These are phyloP conservation scores for Lycocorax pyrrhopterus DNA, from an alignment of 2,113 vertebrate species.

Conservation along the genomic window DNA sequence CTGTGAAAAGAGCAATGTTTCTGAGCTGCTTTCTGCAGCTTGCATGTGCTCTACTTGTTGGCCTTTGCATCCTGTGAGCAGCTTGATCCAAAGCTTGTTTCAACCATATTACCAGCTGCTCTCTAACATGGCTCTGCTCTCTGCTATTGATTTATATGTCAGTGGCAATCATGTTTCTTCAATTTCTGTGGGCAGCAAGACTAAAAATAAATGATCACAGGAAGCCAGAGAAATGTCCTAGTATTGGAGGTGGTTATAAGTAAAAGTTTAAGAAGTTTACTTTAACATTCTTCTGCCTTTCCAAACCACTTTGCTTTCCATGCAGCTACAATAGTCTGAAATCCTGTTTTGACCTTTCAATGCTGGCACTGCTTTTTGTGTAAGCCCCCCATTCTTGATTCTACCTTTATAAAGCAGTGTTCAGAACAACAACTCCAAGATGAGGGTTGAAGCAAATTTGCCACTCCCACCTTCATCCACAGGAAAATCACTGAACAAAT, in stretches of 20 bases:
- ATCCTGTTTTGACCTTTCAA: neutral
- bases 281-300: neutral
- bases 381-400: neutral
- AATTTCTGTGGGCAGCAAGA: neutral
- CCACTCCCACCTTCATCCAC: neutral
- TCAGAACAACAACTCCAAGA: neutral
- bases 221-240: neutral
- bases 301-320: neutral
- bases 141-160: neutral
- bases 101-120: neutral
- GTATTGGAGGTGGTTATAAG: neutral
- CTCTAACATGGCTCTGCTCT: neutral
- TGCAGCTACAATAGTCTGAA: neutral
- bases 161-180: neutral
- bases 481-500: neutral
- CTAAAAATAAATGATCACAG: neutral
- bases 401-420: neutral
- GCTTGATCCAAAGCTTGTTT: neutral
- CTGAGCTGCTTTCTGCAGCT: neutral
- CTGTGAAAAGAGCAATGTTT: neutral
- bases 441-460: neutral
- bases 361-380: neutral
- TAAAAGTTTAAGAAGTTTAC: neutral
- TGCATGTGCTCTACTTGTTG: neutral
- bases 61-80: neutral